A percentile compares a stretch with the other conserved stretches of the same genome.
phyloP scores from a whole-genome alignment of 2,113 vertebrate species.

The Albula glossodonta region DNA sequence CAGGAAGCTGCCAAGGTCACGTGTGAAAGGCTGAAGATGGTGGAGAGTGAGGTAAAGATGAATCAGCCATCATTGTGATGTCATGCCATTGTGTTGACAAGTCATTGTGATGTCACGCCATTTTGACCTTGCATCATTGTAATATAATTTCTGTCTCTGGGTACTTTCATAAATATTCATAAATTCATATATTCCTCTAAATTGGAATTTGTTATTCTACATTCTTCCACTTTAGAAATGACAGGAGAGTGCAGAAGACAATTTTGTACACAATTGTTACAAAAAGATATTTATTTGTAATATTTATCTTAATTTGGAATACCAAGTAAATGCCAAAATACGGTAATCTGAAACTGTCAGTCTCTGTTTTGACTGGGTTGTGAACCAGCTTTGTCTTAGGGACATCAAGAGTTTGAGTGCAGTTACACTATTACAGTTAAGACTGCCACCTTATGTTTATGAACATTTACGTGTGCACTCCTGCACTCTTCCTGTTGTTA shows the following conservation, averaged over 20 bases:
- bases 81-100: neutral
- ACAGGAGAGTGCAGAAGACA: neutral
- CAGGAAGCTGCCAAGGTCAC: slow-evolving; percentile 87
- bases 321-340: neutral
- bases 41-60: slow-evolving; percentile 76
- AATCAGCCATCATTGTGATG: neutral
- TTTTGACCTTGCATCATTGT: neutral
- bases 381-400: neutral
- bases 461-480: too few species aligned
- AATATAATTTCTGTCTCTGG: neutral
- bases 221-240: neutral
- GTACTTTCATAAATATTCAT: neutral
- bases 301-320: neutral
- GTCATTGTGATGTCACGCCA: neutral
- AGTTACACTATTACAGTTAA: too few species aligned
- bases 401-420: too few species aligned
- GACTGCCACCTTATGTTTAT: too few species aligned
- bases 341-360: neutral
- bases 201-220: too few species aligned
- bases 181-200: too few species aligned
- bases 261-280: neutral
- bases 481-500: too few species aligned
- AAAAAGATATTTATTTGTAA: neutral
- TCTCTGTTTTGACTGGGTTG: neutral
- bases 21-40: slow-evolving; percentile 78